A percentile compares a stretch with the other conserved stretches of the same genome.
These are phyloP conservation scores for Clanis bilineata DNA, from an alignment of 2,888 invertebrate genomes.

Conservation along the genomic window DNA sequence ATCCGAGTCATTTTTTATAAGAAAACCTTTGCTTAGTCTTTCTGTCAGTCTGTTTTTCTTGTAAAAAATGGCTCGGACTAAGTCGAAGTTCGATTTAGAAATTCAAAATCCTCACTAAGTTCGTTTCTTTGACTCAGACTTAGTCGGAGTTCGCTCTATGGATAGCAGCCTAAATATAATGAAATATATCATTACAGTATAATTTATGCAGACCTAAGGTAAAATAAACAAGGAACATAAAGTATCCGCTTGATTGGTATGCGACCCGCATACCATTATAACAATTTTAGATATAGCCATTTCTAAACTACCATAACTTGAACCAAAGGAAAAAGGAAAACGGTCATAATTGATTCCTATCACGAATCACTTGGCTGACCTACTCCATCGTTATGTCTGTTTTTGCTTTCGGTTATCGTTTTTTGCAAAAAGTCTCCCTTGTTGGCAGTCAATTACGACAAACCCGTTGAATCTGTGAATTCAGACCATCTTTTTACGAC, in stretches of 20 bases:
- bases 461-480: constrained; percentile 3
- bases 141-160: too few relatives aligned
- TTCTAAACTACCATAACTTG: constrained; percentile 15
- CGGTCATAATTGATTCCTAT: constrained; percentile 28
- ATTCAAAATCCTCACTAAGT: too few relatives aligned
- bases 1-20: too few relatives aligned
- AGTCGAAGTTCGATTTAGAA: too few relatives aligned
- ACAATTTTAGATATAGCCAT: constrained; percentile 28
- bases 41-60: too few relatives aligned
- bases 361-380: constrained; percentile 30
- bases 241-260: constrained; percentile 26
- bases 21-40: too few relatives aligned
- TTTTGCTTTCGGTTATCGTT: not conserved
- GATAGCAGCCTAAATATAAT: too few relatives aligned
- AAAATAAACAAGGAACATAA: not conserved
- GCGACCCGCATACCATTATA: constrained; percentile 31
- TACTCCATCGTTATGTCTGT: constrained; percentile 18
- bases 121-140: too few relatives aligned
- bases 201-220: not conserved
- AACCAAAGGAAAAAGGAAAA: constrained; percentile 10
- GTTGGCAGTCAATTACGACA: not conserved
- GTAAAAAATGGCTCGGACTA: too few relatives aligned
- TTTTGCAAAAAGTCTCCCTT: not conserved
- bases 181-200: too few relatives aligned
- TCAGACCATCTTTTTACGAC: not conserved